Conservation (phyloP, 2,888 invertebrate genomes). For the Plusia festucae region DNA sequence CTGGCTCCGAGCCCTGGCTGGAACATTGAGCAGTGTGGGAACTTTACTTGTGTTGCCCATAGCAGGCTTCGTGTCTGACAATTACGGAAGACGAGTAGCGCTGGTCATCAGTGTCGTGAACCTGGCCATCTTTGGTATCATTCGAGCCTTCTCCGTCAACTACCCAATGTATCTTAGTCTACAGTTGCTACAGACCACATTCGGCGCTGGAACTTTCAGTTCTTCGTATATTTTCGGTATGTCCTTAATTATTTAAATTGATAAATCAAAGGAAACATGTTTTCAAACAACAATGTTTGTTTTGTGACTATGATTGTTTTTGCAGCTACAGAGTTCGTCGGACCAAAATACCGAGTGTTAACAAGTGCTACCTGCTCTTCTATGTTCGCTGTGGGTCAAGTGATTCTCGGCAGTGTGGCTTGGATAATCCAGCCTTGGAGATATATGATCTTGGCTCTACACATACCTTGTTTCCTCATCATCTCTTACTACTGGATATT, state of each 20-base stretch:
- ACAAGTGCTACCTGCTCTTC: constrained; percentile 91
- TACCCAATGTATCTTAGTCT: constrained; percentile 87
- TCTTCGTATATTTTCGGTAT: constrained; percentile 83
- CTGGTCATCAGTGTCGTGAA: constrained; percentile 83
- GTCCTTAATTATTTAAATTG: not conserved
- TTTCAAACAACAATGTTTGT: not conserved
- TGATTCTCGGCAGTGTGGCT: constrained; percentile 91
- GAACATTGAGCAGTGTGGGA: constrained; percentile 92
- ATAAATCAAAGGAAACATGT: not conserved
- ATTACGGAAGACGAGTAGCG: constrained; percentile 87
- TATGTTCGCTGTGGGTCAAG: constrained; percentile 93
- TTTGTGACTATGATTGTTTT: constrained; percentile 10
- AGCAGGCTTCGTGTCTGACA: constrained; percentile 92
- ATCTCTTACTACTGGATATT: constrained; percentile 91
- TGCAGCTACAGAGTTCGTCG: constrained; percentile 93
- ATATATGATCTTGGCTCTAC: constrained; percentile 90
- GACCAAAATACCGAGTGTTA: constrained; percentile 92
- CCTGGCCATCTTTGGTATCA: constrained; percentile 82
- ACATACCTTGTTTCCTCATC: constrained; percentile 91
- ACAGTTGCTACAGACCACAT: constrained; percentile 87
- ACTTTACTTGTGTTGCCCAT: constrained; percentile 92
- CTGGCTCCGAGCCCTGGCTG: constrained; percentile 92
- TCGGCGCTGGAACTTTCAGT: constrained; percentile 88
- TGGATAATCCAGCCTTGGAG: constrained; percentile 92
- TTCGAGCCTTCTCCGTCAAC: constrained; percentile 88